Conservation (phyloP, 2,888 invertebrate species). For the Cerceris rybyensis region DNA sequence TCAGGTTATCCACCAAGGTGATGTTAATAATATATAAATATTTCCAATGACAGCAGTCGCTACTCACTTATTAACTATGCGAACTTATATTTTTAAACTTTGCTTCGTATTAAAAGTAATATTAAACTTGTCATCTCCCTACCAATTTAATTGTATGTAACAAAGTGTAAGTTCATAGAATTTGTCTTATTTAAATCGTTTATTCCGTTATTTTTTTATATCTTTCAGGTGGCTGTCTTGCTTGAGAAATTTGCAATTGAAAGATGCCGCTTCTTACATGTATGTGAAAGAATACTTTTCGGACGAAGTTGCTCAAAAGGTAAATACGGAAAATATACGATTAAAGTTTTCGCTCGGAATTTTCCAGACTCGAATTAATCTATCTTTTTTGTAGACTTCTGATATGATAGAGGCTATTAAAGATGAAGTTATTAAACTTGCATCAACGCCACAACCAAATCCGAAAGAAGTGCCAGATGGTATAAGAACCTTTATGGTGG, state of each 20-base stretch:
- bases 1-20: too few relatives aligned
- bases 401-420: constrained; percentile 47
- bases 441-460: constrained; percentile 16
- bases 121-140: too few relatives aligned
- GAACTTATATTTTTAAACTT: too few relatives aligned
- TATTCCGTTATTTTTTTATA: not conserved
- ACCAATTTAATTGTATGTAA: not conserved
- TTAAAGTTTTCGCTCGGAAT: not conserved
- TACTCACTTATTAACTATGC: too few relatives aligned
- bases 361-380: not conserved
- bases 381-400: constrained; percentile 31
- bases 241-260: constrained; percentile 39
- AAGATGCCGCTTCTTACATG: constrained; percentile 56
- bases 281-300: constrained; percentile 53
- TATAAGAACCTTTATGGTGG: constrained; percentile 33
- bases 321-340: not conserved
- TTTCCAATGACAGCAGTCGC: too few relatives aligned
- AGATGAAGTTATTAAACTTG: constrained; percentile 34
- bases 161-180: not conserved
- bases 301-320: constrained; percentile 32
- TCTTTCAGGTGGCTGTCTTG: constrained; percentile 56
- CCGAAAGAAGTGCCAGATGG: constrained; percentile 47
- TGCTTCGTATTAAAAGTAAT: too few relatives aligned
- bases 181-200: not conserved
- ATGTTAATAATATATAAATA: too few relatives aligned